Base-by-base conservation (phyloP, 2,797 vertebrate species). In the Myripristis murdjan region DNA sequence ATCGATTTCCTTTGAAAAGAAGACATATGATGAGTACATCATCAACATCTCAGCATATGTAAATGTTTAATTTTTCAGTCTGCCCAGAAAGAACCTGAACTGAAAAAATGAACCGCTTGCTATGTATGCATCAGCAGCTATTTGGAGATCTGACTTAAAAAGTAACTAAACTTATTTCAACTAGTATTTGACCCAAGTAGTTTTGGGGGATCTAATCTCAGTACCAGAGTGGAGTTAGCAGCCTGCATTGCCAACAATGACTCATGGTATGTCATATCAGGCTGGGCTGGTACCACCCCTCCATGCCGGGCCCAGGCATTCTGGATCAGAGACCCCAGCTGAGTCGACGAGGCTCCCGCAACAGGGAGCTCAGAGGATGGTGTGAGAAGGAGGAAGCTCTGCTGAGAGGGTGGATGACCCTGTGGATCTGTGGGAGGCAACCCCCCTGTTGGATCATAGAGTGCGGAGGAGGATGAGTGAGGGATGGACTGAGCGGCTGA, bases 341-440 rank as follows among this genome's bases (percentile, higher is more conserved):
- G 96, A 85, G 94, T 90, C 77, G 95, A 82, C 79, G 95, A 82
- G 20, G 91, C 84, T 85, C 94, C 91, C 71, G 94, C 94, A 33
- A 93, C 91, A 48, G 92, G 89, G 83, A 95, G 91, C 67, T 96
- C 95, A 2, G 86, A 66, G 15, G 95, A 95, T 1, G 87, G 89
- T 3, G 93, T 93, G 43, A 91, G 56, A n/a, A 92, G 93, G 51
- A 95, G 90, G 74, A 94, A 95, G 66, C 64, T 82, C 49, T 87
- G 91, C 94, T 95, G 93, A 92, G 96, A 95, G 86, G 95, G 94
- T 1, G 95, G 94, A 79, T 98, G 97, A 76, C 95, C 96, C 46
- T 89, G 90, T 33, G 73, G 88, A 22, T 93, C 92, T 71, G 94
- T 81, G 37, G 67, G 43, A 52, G 75, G 83, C 23, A 46, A 44